A percentile compares a stretch with the other conserved stretches of the same genome.
These are phyloP conservation scores for Protomyctophum bolini DNA, from an alignment of 2,113 vertebrate genomes.

Conservation along the genomic window DNA sequence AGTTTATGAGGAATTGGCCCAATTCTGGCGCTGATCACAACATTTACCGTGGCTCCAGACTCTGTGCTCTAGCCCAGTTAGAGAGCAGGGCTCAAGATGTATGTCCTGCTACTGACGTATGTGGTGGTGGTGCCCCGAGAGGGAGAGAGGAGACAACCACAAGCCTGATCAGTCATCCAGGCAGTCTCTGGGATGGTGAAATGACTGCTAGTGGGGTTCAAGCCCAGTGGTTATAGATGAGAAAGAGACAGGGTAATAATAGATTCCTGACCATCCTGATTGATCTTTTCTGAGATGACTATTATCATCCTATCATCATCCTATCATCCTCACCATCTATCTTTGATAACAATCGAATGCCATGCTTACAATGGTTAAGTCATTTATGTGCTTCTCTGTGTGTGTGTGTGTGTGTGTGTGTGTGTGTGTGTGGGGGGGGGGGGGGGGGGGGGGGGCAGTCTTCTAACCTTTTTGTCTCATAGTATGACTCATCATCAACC, in stretches of 20 bases:
- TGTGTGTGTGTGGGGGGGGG: no score
- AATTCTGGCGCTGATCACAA: constrained; percentile 73
- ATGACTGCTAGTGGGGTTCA: constrained; percentile 66
- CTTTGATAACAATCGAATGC: constrained; percentile 53
- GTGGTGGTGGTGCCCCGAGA: constrained; percentile 47
- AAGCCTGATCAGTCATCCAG: constrained; percentile 75
- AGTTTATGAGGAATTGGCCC: constrained; percentile 76
- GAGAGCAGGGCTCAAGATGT: constrained; percentile 65
- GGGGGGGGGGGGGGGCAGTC: no score
- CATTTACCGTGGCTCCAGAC: constrained; percentile 63
- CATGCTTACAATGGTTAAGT: constrained; percentile 25
- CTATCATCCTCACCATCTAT: constrained; percentile 51
- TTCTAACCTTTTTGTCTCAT: constrained; percentile 26
- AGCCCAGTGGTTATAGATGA: constrained; percentile 73
- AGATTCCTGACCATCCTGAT: constrained; percentile 67
- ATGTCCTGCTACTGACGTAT: constrained; percentile 64
- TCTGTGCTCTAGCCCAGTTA: constrained; percentile 40
- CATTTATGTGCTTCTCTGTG: constrained; percentile 1
- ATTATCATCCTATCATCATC: constrained; percentile 63
- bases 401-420: no score
- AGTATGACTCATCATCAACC: constrained; percentile 12
- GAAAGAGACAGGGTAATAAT: constrained; percentile 65
- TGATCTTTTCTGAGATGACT: constrained; percentile 71
- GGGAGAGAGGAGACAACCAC: constrained; percentile 65
- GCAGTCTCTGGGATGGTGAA: constrained; percentile 70